A percentile compares a stretch with the other conserved stretches of the same genome.
These are phyloP conservation scores for Sesia apiformis DNA, from an alignment of 2,888 invertebrate species.

Conservation along the genomic window DNA sequence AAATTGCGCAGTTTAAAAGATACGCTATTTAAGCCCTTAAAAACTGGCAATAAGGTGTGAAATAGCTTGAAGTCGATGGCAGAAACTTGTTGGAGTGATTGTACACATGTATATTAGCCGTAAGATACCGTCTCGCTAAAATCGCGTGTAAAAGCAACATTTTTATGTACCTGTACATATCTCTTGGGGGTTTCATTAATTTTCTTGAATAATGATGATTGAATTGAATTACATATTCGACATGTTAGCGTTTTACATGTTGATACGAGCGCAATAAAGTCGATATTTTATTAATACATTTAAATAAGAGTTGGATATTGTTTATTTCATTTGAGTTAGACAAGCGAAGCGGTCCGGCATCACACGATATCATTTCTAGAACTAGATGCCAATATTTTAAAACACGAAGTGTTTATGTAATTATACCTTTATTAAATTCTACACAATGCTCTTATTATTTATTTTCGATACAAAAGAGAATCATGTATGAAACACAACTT, in stretches of 20 bases:
- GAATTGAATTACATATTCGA: neutral
- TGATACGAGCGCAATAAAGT: neutral
- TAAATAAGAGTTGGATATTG: neutral
- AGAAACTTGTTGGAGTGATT: neutral
- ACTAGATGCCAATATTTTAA: too few relatives aligned
- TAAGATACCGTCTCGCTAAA: neutral
- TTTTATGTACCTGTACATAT: neutral
- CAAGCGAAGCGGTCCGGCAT: neutral
- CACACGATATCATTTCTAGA: neutral
- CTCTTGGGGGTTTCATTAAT: neutral
- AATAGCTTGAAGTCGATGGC: neutral
- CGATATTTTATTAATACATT: neutral
- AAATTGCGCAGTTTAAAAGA: too few relatives aligned
- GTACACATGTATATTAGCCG: neutral
- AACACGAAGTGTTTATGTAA: too few relatives aligned
- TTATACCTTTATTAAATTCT: too few relatives aligned
- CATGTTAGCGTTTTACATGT: neutral
- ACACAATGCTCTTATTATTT: too few relatives aligned
- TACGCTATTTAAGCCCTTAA: too few relatives aligned
- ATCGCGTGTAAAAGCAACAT: neutral
- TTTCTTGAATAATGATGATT: neutral
- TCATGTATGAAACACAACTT: too few relatives aligned
- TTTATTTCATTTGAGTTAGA: neutral
- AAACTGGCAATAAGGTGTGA: too few relatives aligned
- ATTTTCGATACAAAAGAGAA: too few relatives aligned